These are phyloP conservation scores for Cardinalis cardinalis DNA, from an alignment of 2,113 vertebrate species.

Conservation along the genomic window DNA sequence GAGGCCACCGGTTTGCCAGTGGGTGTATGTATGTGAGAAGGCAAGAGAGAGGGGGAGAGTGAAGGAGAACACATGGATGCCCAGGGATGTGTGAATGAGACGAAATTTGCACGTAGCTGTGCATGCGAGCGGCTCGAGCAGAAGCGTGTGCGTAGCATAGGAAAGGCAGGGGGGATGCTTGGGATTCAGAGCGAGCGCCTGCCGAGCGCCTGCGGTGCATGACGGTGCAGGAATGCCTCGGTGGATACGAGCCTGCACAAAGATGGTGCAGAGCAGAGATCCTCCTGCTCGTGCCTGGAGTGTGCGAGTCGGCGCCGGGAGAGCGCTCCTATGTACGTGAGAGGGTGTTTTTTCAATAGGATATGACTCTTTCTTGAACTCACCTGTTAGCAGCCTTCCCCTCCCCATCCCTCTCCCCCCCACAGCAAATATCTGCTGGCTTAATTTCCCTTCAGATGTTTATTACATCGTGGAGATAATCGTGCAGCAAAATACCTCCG, in stretches of 20 bases:
- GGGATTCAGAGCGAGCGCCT: conserved; percentile 35
- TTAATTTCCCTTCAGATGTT: conserved; percentile 59
- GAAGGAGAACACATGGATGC: conserved; percentile 59
- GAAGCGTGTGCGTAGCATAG: not conserved
- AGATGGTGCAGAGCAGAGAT: conserved; percentile 43
- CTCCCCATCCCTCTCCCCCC: not conserved
- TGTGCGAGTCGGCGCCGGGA: not conserved
- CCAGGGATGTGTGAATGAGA: conserved; percentile 47
- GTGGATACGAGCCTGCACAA: conserved; percentile 25
- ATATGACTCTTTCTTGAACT: conserved; percentile 48
- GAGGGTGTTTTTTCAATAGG: conserved; percentile 20
- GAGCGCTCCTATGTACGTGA: not conserved
- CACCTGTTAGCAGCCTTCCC: conserved; percentile 58
- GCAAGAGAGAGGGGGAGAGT: conserved; percentile 42
- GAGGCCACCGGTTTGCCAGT: conserved; percentile 5
- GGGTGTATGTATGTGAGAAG: conserved; percentile 33
- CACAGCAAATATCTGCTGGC: conserved; percentile 31
- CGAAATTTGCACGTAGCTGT: conserved; percentile 26
- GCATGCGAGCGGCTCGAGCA: not conserved
- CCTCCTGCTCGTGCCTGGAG: not conserved
- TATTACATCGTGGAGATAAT: conserved; percentile 54
- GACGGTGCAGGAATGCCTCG: conserved; percentile 39
- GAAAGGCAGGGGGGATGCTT: conserved; percentile 32
- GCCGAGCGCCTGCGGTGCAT: conserved; percentile 25
- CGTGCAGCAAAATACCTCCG: conserved; percentile 38